A percentile compares a stretch with the other conserved stretches of the same genome.
Evolutionary conservation across 2,888 invertebrate genomes (phyloP).

Genomic region (Allygus modestus): DNA sequence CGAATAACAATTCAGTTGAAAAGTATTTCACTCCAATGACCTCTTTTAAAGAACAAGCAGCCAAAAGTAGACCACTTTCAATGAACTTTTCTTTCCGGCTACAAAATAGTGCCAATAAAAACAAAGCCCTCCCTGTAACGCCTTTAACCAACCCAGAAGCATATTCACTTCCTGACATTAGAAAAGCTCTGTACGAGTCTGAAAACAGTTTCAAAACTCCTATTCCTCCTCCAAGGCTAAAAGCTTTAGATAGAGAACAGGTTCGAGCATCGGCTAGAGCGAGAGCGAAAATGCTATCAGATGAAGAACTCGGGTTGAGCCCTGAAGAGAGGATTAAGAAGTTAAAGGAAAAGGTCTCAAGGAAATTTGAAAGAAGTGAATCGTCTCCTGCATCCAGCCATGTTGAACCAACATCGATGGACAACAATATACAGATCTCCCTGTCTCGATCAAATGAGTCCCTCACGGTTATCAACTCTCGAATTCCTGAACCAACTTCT

Average conservation of each 20-base stretch:
- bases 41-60: conserved; percentile 62
- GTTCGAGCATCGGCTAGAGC: conserved; percentile 81
- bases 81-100: conserved; percentile 60
- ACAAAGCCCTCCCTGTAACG: conserved; percentile 50
- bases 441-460: conserved; percentile 52
- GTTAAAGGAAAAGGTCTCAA: conserved; percentile 75
- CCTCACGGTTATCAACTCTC: conserved; percentile 31
- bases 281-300: conserved; percentile 82
- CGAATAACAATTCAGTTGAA: conserved; percentile 16
- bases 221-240: conserved; percentile 76
- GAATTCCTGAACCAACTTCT: conserved; percentile 5
- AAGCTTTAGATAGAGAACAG: conserved; percentile 72
- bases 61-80: conserved; percentile 64
- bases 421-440: conserved; percentile 32
- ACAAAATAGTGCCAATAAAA: conserved; percentile 56
- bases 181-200: conserved; percentile 72
- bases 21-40: conserved; percentile 63
- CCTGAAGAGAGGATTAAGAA: conserved; percentile 81
- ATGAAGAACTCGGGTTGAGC: conserved; percentile 85
- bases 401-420: conserved; percentile 6
- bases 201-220: conserved; percentile 76
- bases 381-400: conserved; percentile 52
- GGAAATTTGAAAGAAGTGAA: conserved; percentile 58
- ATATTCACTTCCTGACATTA: conserved; percentile 75
- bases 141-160: conserved; percentile 72